Evolutionary conservation across 2,113 vertebrate species (phyloP).

Genomic region (Spilogale gracilis): DNA sequence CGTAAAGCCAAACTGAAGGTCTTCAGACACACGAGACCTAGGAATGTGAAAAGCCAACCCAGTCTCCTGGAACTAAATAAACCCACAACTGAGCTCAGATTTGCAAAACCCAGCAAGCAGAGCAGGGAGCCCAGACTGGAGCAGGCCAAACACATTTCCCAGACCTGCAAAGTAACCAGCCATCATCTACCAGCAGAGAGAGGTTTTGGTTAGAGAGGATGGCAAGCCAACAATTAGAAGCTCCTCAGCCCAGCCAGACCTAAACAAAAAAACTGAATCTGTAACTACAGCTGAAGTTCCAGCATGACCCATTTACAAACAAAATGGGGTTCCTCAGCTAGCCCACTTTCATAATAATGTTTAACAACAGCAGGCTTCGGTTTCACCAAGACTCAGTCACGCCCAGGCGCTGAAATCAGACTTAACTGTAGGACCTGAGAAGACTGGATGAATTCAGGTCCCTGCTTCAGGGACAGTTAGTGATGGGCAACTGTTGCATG

Average conservation of each 20-base stretch:
- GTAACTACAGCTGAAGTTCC: not conserved
- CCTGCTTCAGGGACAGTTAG: not conserved
- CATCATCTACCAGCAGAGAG: slow-evolving; percentile 67
- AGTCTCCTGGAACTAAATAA: slow-evolving; percentile 86
- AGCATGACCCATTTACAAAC: not conserved
- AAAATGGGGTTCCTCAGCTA: not conserved
- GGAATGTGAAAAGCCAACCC: slow-evolving; percentile 85
- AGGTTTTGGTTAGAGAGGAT: slow-evolving; percentile 39
- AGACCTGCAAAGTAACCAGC: slow-evolving; percentile 59
- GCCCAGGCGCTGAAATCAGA: not conserved
- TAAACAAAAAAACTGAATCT: slow-evolving; percentile 6
- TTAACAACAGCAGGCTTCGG: not conserved
- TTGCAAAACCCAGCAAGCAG: slow-evolving; percentile 82
- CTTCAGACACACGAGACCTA: slow-evolving; percentile 84
- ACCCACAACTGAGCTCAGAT: slow-evolving; percentile 85
- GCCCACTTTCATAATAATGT: not conserved
- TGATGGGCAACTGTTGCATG: not conserved
- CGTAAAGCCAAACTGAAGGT: slow-evolving; percentile 77
- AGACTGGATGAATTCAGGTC: not conserved
- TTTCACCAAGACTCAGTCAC: not conserved
- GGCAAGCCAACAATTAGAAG: not conserved
- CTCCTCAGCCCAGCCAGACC: slow-evolving; percentile 14
- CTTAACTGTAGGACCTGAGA: not conserved
- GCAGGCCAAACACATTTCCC: slow-evolving; percentile 69
- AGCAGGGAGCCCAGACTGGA: slow-evolving; percentile 63